Evolutionary conservation across 2,113 vertebrate species (phyloP), one percentile per base, ranked within the genome.

Genomic region (Notechis scutatus): DNA sequence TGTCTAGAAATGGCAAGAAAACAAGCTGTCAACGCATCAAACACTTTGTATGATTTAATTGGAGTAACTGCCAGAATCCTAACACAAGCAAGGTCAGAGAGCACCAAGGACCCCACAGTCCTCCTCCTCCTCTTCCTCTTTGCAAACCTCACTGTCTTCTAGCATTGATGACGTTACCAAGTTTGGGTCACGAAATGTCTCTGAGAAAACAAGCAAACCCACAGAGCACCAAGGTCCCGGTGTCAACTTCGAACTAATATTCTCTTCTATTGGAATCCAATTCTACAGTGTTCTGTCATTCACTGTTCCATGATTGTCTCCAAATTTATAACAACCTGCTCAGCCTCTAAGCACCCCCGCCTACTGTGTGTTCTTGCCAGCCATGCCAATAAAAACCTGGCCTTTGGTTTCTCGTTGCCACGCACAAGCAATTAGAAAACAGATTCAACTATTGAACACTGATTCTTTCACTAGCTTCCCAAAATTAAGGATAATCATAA

Each of bases 401-500:
- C 52, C 69, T 39, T 92, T 23, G 24, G 12, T 90, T 86, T 86
- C 88, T 85, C 8, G 1, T 86, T 39, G 42, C 34, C 15, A 0
- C 85, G 21, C 55, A 26, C 90, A 81, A 61, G 88, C 92, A 90
- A 93, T 86, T 93, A 90, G 55, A 52, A 47, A 86, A 45, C 74
- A 45, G 74, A 93, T 90, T 81, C 92, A 93, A 90, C 92, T 93
- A 90, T 21, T 52, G 92, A 90, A 93, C 92, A 90, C 74, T 74
- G 20, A 90, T 90, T 54, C 64, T 85, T 90, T 93, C 52, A 52
- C 69, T 23, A 85, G 88, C 88, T 93, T 52, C 55, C 74, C 12
- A 74, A 96, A 96, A 97, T 97, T 97, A 96, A 95, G 96, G 96
- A 93, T 97, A 95, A 97, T 96, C 96, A 96, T 96, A 96, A 97